A percentile compares a stretch with the other conserved stretches of the same genome.
These are phyloP conservation scores for Lamellibrachia satsuma DNA, from an alignment of 2,888 invertebrate genomes.

Conservation along the genomic window DNA sequence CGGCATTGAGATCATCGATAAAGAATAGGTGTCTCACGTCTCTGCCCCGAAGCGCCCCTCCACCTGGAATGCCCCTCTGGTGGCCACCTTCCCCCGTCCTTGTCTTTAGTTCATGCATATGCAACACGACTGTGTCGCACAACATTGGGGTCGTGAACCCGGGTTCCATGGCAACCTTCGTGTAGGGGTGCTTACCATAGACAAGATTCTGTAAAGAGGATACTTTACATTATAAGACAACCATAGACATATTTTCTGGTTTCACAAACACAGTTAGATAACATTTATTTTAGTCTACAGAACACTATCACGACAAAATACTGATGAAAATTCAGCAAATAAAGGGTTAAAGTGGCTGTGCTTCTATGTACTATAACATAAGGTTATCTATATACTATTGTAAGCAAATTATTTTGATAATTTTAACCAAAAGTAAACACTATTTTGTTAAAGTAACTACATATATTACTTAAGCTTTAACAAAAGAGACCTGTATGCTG, in stretches of 20 bases:
- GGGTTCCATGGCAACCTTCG: conserved; percentile 54
- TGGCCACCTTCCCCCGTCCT: background rate
- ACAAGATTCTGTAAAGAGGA: conserved; percentile 50
- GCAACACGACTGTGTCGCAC: conserved; percentile 50
- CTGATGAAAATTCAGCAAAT: too few species aligned
- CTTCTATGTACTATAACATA: too few species aligned
- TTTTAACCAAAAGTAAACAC: too few species aligned
- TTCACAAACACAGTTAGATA: background rate
- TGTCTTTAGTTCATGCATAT: conserved; percentile 18
- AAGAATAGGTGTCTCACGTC: conserved; percentile 55
- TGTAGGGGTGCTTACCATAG: conserved; percentile 50
- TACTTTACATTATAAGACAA: background rate
- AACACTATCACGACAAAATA: background rate
- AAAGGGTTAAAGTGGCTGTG: too few species aligned
- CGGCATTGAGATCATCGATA: conserved; percentile 60
- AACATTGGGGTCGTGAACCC: conserved; percentile 53
- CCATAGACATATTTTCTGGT: background rate
- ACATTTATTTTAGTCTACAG: background rate
- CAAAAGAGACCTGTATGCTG: too few species aligned
- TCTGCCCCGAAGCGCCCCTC: conserved; percentile 31
- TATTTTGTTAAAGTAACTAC: too few species aligned
- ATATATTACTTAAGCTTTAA: too few species aligned
- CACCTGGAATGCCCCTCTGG: background rate
- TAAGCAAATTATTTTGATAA: too few species aligned
- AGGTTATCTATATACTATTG: too few species aligned